These are phyloP conservation scores for Antitype chi DNA, from an alignment of 2,888 invertebrate genomes.

Conservation along the genomic window DNA sequence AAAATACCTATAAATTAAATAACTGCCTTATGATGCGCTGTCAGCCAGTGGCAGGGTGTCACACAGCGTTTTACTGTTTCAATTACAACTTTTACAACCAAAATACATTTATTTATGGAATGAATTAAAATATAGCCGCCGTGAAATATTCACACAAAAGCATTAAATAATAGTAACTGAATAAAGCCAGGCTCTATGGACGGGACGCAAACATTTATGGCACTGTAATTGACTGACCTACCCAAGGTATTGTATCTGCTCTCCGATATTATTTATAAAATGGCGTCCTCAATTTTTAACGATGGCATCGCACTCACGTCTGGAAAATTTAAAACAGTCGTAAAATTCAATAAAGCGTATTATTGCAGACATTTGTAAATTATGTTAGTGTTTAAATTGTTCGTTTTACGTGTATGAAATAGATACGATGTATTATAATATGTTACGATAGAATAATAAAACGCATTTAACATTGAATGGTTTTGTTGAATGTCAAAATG, in stretches of 20 bases:
- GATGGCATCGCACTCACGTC: constrained; percentile 66
- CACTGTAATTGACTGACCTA: constrained; percentile 33
- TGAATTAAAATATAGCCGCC: constrained; percentile 36
- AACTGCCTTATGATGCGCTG: constrained; percentile 21
- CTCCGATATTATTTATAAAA: constrained; percentile 67
- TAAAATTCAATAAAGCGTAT: constrained; percentile 73
- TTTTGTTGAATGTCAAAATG: constrained; percentile 39
- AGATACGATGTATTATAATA: constrained; percentile 63
- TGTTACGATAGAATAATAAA: constrained; percentile 59
- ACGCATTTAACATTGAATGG: constrained; percentile 47
- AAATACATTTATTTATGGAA: constrained; percentile 41
- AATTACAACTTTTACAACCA: constrained; percentile 42
- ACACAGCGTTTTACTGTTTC: constrained; percentile 41
- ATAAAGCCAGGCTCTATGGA: constrained; percentile 25
- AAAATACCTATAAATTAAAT: constrained; percentile 24
- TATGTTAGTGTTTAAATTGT: constrained; percentile 69
- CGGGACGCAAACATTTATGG: constrained; percentile 33
- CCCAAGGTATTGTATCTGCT: constrained; percentile 57
- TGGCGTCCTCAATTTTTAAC: constrained; percentile 67
- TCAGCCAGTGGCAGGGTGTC: constrained; percentile 22
- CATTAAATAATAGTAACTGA: constrained; percentile 33
- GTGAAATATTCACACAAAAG: constrained; percentile 19
- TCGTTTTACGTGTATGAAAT: constrained; percentile 60
- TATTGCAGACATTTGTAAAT: constrained; percentile 70
- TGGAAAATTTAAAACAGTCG: constrained; percentile 67